Conservation (phyloP, 37 sponge, comb jelly and placozoan genomes). For the Spongia lamella region DNA sequence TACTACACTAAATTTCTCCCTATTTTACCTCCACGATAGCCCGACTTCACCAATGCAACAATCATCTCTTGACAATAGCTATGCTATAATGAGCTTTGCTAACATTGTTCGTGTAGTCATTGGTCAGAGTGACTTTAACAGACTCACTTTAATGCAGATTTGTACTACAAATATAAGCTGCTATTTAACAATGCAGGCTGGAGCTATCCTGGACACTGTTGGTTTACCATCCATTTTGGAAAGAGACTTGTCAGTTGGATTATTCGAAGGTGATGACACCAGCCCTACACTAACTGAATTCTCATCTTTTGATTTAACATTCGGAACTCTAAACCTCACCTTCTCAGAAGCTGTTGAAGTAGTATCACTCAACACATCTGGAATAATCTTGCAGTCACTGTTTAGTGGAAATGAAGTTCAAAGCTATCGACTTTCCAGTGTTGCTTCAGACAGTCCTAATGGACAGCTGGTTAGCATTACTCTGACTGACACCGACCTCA, state of each 20-base stretch:
- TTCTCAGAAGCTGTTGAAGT: conserved; percentile 72
- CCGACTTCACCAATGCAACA: not conserved
- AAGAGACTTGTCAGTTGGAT: not conserved
- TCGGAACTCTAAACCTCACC: conserved; percentile 63
- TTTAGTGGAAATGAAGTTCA: conserved; percentile 37
- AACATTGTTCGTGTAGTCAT: conserved; percentile 35
- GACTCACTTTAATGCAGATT: conserved; percentile 21
- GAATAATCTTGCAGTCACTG: conserved; percentile 62
- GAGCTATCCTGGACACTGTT: conserved; percentile 58
- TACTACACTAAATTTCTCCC: conserved; percentile 61
- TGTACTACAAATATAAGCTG: conserved; percentile 41
- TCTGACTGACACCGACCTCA: conserved; percentile 60
- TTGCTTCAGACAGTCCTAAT: conserved; percentile 19
- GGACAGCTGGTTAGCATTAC: conserved; percentile 55
- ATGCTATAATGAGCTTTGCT: conserved; percentile 23
- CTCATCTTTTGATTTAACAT: conserved; percentile 56
- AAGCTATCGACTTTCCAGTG: conserved; percentile 19
- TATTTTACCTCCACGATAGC: conserved; percentile 34
- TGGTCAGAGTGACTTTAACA: conserved; percentile 46
- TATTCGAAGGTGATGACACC: conserved; percentile 47
- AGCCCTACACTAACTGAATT: conserved; percentile 56
- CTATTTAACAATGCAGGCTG: conserved; percentile 36
- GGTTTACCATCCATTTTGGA: conserved; percentile 29
- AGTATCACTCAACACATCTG: conserved; percentile 52
- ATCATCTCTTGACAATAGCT: conserved; percentile 30